A percentile compares a stretch with the other conserved stretches of the same genome.
phyloP scores from a whole-genome alignment of 2,797 vertebrate species.

The Poecilia wingei region DNA sequence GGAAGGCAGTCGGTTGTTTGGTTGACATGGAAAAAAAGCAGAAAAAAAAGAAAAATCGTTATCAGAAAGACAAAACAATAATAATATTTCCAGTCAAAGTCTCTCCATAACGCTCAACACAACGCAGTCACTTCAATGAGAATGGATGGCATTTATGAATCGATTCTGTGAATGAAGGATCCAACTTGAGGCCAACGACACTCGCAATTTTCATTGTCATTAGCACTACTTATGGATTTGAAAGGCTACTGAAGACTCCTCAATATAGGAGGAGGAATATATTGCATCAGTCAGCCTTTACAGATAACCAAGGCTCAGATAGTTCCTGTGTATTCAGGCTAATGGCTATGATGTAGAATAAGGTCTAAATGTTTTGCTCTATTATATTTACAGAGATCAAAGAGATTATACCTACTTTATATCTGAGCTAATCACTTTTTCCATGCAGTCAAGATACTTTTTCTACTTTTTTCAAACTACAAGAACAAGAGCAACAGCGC shows the following conservation, averaged over 20 bases:
- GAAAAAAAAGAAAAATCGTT: conserved; percentile 38
- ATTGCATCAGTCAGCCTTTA: conserved; percentile 47
- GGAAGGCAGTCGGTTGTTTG: not conserved
- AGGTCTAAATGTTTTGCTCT: conserved; percentile 25
- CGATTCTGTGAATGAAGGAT: conserved; percentile 35
- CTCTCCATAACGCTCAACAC: conserved; percentile 9
- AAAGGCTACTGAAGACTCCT: conserved; percentile 49
- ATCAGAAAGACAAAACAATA: conserved; percentile 37
- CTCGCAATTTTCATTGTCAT: conserved; percentile 45
- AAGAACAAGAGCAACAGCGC: not conserved
- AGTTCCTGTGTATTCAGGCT: conserved; percentile 45
- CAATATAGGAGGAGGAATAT: not conserved
- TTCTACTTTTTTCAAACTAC: not conserved
- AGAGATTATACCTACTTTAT: not conserved
- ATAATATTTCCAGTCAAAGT: conserved; percentile 27
- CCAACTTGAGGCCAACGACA: conserved; percentile 44
- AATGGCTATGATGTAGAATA: conserved; percentile 26
- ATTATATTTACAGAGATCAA: conserved; percentile 12
- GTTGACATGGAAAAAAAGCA: conserved; percentile 37
- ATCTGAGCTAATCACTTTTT: not conserved
- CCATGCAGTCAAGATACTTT: conserved; percentile 1
- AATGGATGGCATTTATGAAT: conserved; percentile 31
- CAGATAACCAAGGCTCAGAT: conserved; percentile 26
- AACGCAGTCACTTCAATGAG: conserved; percentile 20
- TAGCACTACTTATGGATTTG: conserved; percentile 50